Percentiles rank a stretch among this genome's conserved stretches.
phyloP scores from a whole-genome alignment of 2,113 vertebrate species.

The Leptocoma aspasia region DNA sequence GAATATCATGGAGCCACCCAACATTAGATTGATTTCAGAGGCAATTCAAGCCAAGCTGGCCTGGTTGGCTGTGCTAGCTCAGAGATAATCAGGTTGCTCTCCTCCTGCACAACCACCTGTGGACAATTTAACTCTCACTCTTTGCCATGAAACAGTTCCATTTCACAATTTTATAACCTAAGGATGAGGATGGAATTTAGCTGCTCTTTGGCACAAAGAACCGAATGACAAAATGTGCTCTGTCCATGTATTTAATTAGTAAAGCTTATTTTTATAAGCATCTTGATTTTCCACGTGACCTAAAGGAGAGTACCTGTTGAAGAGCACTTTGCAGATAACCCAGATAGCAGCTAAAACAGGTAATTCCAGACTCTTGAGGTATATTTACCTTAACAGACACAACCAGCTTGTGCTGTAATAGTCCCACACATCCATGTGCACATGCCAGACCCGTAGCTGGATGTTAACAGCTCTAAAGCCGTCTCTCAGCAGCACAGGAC shows the following conservation, averaged over 20 bases:
- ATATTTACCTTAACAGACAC: background rate
- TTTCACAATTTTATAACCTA: background rate
- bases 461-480: background rate
- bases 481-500: background rate
- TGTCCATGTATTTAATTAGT: background rate
- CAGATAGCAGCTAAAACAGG: background rate
- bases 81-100: background rate
- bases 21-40: background rate
- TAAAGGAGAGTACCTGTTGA: background rate
- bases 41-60: background rate
- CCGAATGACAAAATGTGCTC: background rate
- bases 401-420: background rate
- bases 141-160: background rate
- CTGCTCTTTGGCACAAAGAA: background rate
- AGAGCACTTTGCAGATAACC: background rate
- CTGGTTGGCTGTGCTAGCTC: background rate
- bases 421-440: fast-evolving
- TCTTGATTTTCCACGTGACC: background rate
- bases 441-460: fast-evolving
- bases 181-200: background rate
- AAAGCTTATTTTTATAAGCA: background rate
- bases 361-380: background rate
- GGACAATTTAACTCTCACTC: background rate
- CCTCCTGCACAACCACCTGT: background rate
- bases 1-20: background rate